These are phyloP conservation scores for Atethmia centrago DNA, from an alignment of 2,888 invertebrate species.

Conservation along the genomic window DNA sequence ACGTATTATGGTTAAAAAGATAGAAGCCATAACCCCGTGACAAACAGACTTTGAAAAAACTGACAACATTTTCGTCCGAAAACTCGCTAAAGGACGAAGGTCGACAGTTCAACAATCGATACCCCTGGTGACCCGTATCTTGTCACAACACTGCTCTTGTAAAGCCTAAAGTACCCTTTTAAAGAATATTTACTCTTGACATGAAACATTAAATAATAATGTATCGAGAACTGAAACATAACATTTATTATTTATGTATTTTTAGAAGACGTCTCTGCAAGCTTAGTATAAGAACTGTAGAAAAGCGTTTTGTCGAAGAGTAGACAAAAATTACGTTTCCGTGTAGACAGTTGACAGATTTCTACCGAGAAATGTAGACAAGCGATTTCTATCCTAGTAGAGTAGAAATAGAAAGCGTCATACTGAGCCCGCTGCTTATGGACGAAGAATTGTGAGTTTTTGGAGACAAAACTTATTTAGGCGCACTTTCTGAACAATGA, in stretches of 20 bases:
- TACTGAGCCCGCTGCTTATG: too few species aligned
- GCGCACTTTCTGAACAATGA: too few species aligned
- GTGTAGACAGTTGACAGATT: too few species aligned
- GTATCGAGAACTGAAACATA: conserved; percentile 30
- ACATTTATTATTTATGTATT: conserved; percentile 41
- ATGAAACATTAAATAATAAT: conserved; percentile 50
- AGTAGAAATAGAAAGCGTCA: too few species aligned
- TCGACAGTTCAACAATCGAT: conserved; percentile 35
- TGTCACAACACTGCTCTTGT: conserved; percentile 46
- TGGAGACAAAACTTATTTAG: too few species aligned
- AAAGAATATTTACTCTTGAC: conserved; percentile 43
- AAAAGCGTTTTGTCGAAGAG: too few species aligned
- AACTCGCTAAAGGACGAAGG: conserved; percentile 19
- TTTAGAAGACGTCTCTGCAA: not conserved
- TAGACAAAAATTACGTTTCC: too few species aligned
- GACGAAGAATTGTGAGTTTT: too few species aligned
- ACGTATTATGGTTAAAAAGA: not conserved
- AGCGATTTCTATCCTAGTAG: too few species aligned
- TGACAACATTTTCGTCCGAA: not conserved
- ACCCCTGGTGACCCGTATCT: conserved; percentile 32
- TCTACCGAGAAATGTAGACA: too few species aligned
- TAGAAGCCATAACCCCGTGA: not conserved
- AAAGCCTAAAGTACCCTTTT: conserved; percentile 44
- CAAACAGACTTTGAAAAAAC: conserved; percentile 7
- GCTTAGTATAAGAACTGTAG: too few species aligned